phyloP scores from a whole-genome alignment of 2,113 vertebrate genomes.

The Zapornia atra region DNA sequence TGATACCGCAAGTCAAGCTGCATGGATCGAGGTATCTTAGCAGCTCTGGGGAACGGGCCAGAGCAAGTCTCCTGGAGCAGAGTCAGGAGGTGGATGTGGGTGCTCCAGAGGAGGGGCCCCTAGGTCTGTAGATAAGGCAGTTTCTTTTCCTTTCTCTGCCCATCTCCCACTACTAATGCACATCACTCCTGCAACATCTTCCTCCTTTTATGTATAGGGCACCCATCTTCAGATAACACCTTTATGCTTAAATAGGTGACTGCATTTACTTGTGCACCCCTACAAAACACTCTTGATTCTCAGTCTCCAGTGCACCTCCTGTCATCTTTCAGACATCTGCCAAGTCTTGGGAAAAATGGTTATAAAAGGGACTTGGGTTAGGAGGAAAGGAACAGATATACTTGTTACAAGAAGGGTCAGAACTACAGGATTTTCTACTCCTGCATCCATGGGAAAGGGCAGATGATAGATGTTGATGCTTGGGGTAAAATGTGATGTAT shows the following conservation, averaged over 20 bases:
- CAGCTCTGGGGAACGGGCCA: background rate
- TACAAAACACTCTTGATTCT: background rate
- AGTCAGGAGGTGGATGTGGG: background rate
- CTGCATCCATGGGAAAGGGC: background rate
- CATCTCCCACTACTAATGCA: background rate
- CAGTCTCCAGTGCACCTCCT: background rate
- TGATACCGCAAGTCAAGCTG: conserved; percentile 52
- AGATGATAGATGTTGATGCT: background rate
- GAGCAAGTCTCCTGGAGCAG: background rate
- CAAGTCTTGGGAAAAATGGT: background rate
- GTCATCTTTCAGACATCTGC: background rate
- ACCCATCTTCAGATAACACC: background rate
- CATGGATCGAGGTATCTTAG: background rate
- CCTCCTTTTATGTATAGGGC: accelerated
- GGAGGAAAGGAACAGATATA: background rate
- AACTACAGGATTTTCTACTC: background rate
- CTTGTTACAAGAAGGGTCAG: background rate
- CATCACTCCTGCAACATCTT: background rate
- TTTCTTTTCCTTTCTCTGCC: background rate
- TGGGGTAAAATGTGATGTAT: background rate
- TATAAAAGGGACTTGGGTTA: background rate
- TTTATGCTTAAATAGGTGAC: background rate
- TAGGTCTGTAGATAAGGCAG: accelerated
- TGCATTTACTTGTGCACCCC: background rate
- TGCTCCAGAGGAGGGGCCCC: background rate